These are phyloP conservation scores for Silvanus unidentatus DNA, from an alignment of 2,888 invertebrate genomes.

Conservation along the genomic window DNA sequence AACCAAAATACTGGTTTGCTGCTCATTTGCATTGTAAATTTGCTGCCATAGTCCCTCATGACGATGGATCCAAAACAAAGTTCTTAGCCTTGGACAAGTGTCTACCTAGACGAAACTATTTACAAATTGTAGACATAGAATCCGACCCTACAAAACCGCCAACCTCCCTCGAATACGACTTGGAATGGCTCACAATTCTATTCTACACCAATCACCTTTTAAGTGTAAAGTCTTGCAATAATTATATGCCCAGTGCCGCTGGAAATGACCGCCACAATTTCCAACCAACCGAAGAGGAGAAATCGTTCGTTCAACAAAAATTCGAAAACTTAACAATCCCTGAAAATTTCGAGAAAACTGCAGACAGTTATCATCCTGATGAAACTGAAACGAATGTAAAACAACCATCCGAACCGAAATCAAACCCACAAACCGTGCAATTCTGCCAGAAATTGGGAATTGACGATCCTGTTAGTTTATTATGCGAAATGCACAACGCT, in stretches of 20 bases:
- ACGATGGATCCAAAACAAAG: constrained; percentile 58
- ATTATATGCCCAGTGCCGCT: constrained; percentile 79
- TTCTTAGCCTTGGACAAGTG: constrained; percentile 97
- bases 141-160: constrained; percentile 51
- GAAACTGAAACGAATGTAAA: constrained; percentile 11
- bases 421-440: constrained; percentile 64
- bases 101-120: constrained; percentile 78
- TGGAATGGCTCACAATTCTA: constrained; percentile 91
- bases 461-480: constrained; percentile 65
- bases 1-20: constrained; percentile 92
- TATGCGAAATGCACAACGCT: constrained; percentile 19
- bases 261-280: constrained; percentile 66
- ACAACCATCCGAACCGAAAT: constrained; percentile 46
- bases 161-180: constrained; percentile 66
- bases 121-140: constrained; percentile 69
- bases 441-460: constrained; percentile 67
- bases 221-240: constrained; percentile 60
- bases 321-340: constrained; percentile 69
- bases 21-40: constrained; percentile 97
- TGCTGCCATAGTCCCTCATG: constrained; percentile 78
- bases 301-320: constrained; percentile 55
- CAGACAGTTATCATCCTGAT: constrained; percentile 52
- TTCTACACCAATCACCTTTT: constrained; percentile 83
- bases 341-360: constrained; percentile 72
- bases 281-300: constrained; percentile 69